Base-by-base conservation (phyloP, 2,113 vertebrate genomes). In the Gnathochromis pfefferi region DNA sequence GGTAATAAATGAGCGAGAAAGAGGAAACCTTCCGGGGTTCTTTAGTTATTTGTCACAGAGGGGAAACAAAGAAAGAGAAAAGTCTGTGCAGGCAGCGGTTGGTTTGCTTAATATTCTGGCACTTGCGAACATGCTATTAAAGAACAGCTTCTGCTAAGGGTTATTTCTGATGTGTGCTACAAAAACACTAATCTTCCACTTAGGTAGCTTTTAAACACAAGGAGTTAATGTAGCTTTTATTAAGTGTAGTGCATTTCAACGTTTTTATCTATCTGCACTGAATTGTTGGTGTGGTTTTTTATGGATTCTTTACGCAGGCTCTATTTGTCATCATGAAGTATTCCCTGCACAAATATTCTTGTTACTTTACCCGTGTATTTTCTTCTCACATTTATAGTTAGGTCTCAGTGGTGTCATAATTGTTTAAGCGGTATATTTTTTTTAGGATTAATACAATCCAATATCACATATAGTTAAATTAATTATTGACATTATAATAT, bases 1-100 rank as follows among this genome's bases (percentile, higher is more conserved):
- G 63, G 70, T 85, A 83, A 83, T 83, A 90, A 88, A 89, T 55
- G 42, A 87, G 49, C 11, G 12, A 45, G 63, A 42, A 38, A 84
- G 54, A 45, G 14, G 49, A 83, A 82, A 82, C 23, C n/a, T 80
- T 35, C 38, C 14, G 13, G 51, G 63, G 13, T 55, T 9, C 31
- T 75, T 47, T 21, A 81, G 63, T 87, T 83, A 86, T 92, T 91
- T 89, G 60, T 91, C 75, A 86, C 49, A 38, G 31, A 88, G 55
- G 82, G 63, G 28, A 87, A 89, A 68, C 53, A 68, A 87, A 88
- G 45, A 82, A 81, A 86, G 57, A 63, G 51, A 87, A 84, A 79
- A 88, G 17, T 86, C 38, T 28, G 16, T 11, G 40, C 31, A 63
- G 68, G 23, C 26, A 78, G 26, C 5, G 19, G 7, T 63, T 63